A percentile compares a stretch with the other conserved stretches of the same genome.
These are phyloP conservation scores for Poeciliopsis turrubarensis DNA, from an alignment of 2,113 vertebrate genomes.

Conservation along the genomic window DNA sequence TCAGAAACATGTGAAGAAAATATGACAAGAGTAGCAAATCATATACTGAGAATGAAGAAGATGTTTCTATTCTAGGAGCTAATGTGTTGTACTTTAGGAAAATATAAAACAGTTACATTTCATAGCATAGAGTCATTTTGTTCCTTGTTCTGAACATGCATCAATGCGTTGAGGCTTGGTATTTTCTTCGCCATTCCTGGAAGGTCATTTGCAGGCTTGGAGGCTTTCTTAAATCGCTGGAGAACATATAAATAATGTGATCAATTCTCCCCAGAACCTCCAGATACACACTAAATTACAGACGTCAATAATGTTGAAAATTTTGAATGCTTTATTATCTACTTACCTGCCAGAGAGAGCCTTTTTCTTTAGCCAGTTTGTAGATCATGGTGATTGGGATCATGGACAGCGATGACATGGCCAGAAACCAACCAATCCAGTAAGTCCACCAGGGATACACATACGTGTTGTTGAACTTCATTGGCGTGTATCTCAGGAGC, in stretches of 20 bases:
- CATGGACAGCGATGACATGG: conserved; percentile 64
- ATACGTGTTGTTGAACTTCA: conserved; percentile 75
- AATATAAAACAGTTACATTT: not conserved
- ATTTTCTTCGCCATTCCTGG: conserved; percentile 50
- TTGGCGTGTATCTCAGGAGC: conserved; percentile 67
- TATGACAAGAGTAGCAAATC: not conserved
- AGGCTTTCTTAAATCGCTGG: conserved; percentile 61
- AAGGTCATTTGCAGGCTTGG: conserved; percentile 56
- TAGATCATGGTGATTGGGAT: conserved; percentile 71
- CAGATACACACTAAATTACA: not conserved
- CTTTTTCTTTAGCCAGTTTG: conserved; percentile 65
- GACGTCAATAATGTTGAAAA: not conserved
- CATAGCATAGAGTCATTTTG: conserved; percentile 1
- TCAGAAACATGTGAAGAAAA: not conserved
- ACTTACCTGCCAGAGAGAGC: conserved; percentile 70
- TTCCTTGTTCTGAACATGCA: conserved; percentile 8
- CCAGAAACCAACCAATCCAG: conserved; percentile 73
- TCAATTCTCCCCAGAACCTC: not conserved
- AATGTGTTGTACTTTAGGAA: not conserved
- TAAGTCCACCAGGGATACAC: conserved; percentile 78
- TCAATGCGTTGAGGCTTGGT: not conserved
- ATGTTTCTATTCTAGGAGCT: not conserved
- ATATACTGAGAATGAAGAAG: not conserved
- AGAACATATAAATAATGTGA: conserved; percentile 9
- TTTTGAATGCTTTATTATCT: not conserved